Evolutionary conservation across 2,888 invertebrate genomes (phyloP).

Genomic region (Anthrax anthrax): DNA sequence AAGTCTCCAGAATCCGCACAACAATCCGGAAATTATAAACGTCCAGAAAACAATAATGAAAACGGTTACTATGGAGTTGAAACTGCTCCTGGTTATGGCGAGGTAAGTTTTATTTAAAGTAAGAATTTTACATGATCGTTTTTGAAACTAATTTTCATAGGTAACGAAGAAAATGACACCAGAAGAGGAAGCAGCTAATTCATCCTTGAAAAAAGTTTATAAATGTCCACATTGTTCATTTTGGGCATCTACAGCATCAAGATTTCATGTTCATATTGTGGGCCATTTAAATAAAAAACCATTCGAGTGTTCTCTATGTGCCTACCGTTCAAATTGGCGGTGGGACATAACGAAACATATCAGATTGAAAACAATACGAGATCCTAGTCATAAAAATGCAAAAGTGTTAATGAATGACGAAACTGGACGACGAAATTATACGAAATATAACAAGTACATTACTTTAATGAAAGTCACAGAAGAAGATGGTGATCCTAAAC

Average conservation of each 20-base stretch:
- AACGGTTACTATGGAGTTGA: constrained; percentile 37
- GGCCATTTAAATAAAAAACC: constrained; percentile 87
- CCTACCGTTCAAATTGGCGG: constrained; percentile 89
- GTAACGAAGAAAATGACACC: constrained; percentile 46
- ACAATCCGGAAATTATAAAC: not conserved
- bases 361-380: constrained; percentile 72
- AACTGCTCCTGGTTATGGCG: constrained; percentile 38
- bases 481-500: constrained; percentile 35
- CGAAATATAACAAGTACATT: constrained; percentile 82
- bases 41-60: constrained; percentile 22
- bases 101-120: constrained; percentile 22
- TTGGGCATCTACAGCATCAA: constrained; percentile 83
- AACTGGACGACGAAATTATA: constrained; percentile 78
- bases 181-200: constrained; percentile 47
- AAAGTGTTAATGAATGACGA: constrained; percentile 84
- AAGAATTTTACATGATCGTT: not conserved
- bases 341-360: constrained; percentile 97
- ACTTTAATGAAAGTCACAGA: constrained; percentile 50
- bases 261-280: constrained; percentile 87
- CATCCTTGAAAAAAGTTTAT: constrained; percentile 64
- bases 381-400: constrained; percentile 64
- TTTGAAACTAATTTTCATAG: constrained; percentile 22
- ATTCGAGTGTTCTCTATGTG: constrained; percentile 88
- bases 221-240: constrained; percentile 86
- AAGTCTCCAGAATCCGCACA: constrained; percentile 2